Evolutionary conservation across 2,113 vertebrate species (phyloP).

Genomic region (Petromus typicus): DNA sequence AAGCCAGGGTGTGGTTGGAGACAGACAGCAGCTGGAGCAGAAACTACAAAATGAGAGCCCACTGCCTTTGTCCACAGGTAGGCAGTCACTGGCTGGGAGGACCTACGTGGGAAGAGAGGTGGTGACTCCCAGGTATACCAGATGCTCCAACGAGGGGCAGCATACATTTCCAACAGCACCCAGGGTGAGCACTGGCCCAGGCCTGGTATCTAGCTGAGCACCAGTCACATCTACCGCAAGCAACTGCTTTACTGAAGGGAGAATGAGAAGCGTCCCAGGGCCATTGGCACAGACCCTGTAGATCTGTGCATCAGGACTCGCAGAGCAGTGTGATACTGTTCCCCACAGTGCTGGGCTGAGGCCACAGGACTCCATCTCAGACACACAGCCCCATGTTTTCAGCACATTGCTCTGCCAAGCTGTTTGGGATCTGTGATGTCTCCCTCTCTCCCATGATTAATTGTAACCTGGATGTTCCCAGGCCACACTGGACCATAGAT

Average conservation of each 20-base stretch:
- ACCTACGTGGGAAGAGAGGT: no score
- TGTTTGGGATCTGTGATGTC: constrained; percentile 29
- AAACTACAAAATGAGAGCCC: neutral
- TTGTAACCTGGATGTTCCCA: constrained; percentile 22
- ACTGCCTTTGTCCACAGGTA: neutral
- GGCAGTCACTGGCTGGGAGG: neutral
- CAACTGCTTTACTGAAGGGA: neutral
- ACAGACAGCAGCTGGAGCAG: neutral
- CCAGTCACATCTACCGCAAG: neutral
- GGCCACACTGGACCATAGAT: neutral
- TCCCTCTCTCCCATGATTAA: constrained; percentile 45
- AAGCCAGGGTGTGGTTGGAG: neutral
- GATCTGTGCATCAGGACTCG: neutral
- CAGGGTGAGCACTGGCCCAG: neutral
- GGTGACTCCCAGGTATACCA: neutral
- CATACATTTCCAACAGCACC: neutral
- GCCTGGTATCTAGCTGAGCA: neutral
- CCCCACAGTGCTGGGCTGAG: neutral
- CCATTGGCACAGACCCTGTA: neutral
- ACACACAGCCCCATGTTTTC: neutral
- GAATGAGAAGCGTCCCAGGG: neutral
- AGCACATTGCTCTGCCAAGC: neutral
- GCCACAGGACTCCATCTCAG: neutral
- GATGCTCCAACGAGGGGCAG: neutral
- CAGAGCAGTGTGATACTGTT: neutral